Conservation (phyloP, 1,140 invertebrate species). For the Asobara japonica region DNA sequence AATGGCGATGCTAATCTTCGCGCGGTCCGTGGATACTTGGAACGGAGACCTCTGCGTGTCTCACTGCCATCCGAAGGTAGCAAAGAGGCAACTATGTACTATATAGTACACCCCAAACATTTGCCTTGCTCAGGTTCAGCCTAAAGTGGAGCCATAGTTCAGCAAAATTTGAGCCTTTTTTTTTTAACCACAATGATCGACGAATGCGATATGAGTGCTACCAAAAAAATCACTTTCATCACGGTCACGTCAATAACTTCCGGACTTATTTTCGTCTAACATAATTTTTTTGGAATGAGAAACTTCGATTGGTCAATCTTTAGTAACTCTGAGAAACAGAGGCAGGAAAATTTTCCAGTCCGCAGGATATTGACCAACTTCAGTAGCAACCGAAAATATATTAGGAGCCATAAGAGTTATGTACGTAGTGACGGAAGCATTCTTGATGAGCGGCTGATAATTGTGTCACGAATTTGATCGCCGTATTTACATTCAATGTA, state of each 20-base stretch:
- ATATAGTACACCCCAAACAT: slow-evolving; percentile 23
- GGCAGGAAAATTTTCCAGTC: no score
- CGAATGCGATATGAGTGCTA: neutral
- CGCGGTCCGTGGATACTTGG: slow-evolving; percentile 46
- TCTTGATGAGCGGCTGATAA: neutral
- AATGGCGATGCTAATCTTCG: slow-evolving; percentile 59
- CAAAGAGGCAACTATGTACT: neutral
- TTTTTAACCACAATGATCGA: neutral
- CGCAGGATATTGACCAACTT: no score
- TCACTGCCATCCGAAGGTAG: slow-evolving; percentile 32
- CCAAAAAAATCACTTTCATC: no score
- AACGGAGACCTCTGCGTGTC: slow-evolving; percentile 42
- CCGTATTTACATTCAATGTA: no score
- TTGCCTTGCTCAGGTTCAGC: slow-evolving; percentile 42
- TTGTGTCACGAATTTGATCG: no score
- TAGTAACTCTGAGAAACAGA: no score
- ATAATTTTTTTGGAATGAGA: no score
- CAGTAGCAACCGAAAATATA: no score
- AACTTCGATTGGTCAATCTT: no score
- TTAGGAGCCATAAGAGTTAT: no score
- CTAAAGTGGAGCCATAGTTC: slow-evolving; percentile 18
- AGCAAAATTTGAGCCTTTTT: neutral
- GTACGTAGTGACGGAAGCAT: neutral
- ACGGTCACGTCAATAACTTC: no score
- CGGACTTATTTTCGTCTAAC: no score